phyloP scores from a whole-genome alignment of 1,140 invertebrate genomes.

The Lysiphlebus fabarum region DNA sequence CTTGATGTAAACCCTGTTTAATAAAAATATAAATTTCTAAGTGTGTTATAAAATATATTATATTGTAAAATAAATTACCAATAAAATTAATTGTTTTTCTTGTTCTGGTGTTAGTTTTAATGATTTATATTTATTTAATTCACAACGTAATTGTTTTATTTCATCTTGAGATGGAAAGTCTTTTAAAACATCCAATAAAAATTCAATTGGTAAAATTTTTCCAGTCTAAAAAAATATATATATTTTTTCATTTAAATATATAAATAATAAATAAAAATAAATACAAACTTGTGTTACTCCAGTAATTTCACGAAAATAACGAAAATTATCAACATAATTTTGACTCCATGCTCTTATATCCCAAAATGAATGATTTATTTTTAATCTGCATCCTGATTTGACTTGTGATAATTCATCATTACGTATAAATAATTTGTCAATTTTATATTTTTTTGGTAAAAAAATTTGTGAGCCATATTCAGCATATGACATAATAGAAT shows the following conservation, averaged over 20 bases:
- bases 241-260: background rate
- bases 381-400: conserved; percentile 40
- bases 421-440: conserved; percentile 11
- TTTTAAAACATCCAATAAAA: conserved; percentile 38
- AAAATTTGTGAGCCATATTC: conserved; percentile 43
- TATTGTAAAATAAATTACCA: no score
- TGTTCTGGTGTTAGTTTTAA: conserved; percentile 38
- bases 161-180: conserved; percentile 34
- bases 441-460: conserved; percentile 27
- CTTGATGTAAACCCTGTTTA: background rate
- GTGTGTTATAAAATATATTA: no score
- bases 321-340: conserved; percentile 37
- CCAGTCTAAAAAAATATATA: conserved; percentile 25
- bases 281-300: conserved; percentile 29
- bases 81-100: conserved; percentile 27
- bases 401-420: conserved; percentile 18
- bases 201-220: conserved; percentile 35
- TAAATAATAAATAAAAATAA: conserved; percentile 3
- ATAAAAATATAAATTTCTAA: no score
- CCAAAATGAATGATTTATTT: conserved; percentile 39
- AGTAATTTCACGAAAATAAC: conserved; percentile 43
- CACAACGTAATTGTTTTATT: conserved; percentile 26
- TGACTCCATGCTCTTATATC: conserved; percentile 46
- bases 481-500: conserved; percentile 36
- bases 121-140: conserved; percentile 37